Percentiles rank a stretch among this genome's conserved stretches.
phyloP scores from a whole-genome alignment of 2,888 invertebrate genomes.

The Agrochola macilenta region DNA sequence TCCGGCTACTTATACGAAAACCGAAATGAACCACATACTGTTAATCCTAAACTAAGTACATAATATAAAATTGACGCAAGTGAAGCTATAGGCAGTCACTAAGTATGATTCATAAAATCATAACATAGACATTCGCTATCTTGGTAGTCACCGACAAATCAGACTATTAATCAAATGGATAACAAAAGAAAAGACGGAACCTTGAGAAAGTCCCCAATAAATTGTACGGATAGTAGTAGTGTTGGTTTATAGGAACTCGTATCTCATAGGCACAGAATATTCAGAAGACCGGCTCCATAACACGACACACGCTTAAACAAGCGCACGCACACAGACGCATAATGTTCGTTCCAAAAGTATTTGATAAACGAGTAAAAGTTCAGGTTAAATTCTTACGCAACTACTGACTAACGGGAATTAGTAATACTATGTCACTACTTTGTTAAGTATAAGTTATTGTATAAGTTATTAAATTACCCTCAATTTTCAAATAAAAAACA shows the following conservation, averaged over 20 bases:
- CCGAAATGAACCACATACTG: not conserved
- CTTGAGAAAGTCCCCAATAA: conserved; percentile 8
- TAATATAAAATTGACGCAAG: not conserved
- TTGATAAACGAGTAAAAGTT: not conserved
- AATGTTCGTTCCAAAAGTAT: not conserved
- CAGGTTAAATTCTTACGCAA: not conserved
- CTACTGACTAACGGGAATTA: not conserved
- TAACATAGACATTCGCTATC: not conserved
- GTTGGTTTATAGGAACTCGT: not conserved
- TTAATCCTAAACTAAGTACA: too few relatives aligned
- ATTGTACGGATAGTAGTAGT: not conserved
- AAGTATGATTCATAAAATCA: not conserved
- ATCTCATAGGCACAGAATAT: not conserved
- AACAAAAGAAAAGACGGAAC: conserved; percentile 12
- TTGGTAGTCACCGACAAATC: not conserved
- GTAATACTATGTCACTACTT: not conserved
- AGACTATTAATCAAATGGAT: conserved; percentile 12
- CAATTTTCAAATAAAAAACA: too few relatives aligned
- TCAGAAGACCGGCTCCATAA: not conserved
- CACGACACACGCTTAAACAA: too few relatives aligned
- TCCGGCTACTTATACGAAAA: too few relatives aligned
- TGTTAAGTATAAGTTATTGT: too few relatives aligned
- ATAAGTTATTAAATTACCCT: too few relatives aligned
- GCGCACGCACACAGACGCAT: not conserved
- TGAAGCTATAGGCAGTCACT: not conserved